phyloP scores from a whole-genome alignment of 2,888 invertebrate genomes.

The Anodontia alba region DNA sequence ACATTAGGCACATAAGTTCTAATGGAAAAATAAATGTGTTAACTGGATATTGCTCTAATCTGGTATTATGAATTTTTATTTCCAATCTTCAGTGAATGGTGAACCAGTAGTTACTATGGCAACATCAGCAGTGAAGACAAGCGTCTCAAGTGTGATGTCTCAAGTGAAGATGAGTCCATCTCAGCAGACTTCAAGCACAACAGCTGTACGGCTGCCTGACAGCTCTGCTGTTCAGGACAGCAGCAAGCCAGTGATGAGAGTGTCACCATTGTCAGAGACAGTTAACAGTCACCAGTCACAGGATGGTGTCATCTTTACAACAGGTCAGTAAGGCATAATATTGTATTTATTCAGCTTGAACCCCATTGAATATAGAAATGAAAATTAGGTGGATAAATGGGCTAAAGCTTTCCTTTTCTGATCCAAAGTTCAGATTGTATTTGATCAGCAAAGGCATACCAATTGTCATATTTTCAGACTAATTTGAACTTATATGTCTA shows the following conservation, averaged over 20 bases:
- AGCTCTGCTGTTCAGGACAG: constrained; percentile 36
- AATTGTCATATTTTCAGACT: too few relatives aligned
- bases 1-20: too few relatives aligned
- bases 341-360: too few relatives aligned
- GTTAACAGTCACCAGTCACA: constrained; percentile 15
- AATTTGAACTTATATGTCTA: too few relatives aligned
- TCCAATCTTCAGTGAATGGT: constrained; percentile 68
- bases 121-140: constrained; percentile 45
- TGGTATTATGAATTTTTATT: too few relatives aligned
- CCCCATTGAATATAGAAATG: too few relatives aligned
- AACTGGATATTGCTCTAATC: too few relatives aligned
- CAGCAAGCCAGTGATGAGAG: constrained; percentile 80
- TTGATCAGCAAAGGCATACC: too few relatives aligned
- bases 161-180: constrained; percentile 69
- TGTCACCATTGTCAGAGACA: constrained; percentile 77
- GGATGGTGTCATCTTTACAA: constrained; percentile 40
- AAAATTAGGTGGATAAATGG: too few relatives aligned
- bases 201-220: constrained; percentile 62
- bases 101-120: constrained; percentile 66
- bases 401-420: too few relatives aligned
- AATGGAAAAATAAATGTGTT: too few relatives aligned
- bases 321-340: constrained; percentile 32
- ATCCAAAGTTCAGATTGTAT: too few relatives aligned
- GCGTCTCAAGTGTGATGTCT: constrained; percentile 59
- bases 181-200: constrained; percentile 55